Evolutionary conservation across 2,888 invertebrate genomes (phyloP).

Genomic region (Oscheius sp.): DNA sequence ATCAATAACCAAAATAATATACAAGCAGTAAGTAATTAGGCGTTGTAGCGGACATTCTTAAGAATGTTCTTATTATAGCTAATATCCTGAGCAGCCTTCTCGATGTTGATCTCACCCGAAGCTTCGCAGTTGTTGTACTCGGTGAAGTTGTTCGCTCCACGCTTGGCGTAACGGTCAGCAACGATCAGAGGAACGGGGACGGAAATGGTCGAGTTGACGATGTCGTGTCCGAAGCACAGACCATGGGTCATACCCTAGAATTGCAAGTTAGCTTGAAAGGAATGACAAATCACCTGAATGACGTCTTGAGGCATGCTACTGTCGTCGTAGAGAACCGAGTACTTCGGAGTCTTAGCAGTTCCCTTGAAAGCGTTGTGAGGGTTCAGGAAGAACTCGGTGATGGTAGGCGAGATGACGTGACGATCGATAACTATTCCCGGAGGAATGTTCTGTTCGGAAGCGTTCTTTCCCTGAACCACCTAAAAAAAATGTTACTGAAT

Average conservation of each 20-base stretch:
- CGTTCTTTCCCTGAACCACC: constrained; percentile 7
- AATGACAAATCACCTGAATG: constrained; percentile 30
- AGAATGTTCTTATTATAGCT: no score
- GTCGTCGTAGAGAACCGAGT: constrained; percentile 32
- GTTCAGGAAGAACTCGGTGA: constrained; percentile 44
- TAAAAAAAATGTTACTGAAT: neutral
- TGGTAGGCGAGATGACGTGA: constrained; percentile 35
- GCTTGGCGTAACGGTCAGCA: constrained; percentile 38
- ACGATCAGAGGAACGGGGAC: constrained; percentile 43
- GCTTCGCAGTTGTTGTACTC: neutral
- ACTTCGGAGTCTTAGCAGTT: neutral
- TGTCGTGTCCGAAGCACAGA: constrained; percentile 40
- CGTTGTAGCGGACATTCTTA: no score
- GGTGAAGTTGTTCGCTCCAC: constrained; percentile 33
- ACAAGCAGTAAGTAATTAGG: no score
- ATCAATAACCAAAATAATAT: no score
- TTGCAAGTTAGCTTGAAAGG: neutral
- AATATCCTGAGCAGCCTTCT: no score
- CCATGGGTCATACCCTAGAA: constrained; percentile 40
- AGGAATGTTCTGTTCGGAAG: constrained; percentile 37
- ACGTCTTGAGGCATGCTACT: constrained; percentile 44
- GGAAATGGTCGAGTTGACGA: constrained; percentile 38
- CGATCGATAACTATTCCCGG: constrained; percentile 48
- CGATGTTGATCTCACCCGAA: no score
- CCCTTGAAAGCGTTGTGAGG: constrained; percentile 42